Percentiles rank a stretch among this genome's conserved stretches.
Conservation (phyloP, 1,140 invertebrate genomes). For the Kradibia gibbosae region DNA sequence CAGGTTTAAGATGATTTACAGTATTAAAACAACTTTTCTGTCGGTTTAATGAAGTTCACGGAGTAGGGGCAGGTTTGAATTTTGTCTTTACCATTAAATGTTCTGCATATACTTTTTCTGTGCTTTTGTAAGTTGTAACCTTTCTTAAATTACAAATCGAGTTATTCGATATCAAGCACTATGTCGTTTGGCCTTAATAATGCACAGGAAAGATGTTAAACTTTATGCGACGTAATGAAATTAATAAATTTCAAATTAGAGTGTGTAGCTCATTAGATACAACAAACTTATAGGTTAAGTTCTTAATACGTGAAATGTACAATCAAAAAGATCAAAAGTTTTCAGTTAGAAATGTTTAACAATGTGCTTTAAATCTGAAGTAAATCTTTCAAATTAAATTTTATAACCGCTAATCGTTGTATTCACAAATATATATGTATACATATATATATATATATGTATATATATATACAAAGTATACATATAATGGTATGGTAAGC, state of each 20-base stretch:
- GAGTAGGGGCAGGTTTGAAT: constrained; percentile 24
- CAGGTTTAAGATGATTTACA: constrained; percentile 46
- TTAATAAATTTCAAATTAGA: no score
- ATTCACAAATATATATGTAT: no score
- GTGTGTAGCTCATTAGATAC: neutral
- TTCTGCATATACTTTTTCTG: constrained; percentile 53
- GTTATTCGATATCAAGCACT: no score
- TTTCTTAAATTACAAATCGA: no score
- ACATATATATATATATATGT: no score
- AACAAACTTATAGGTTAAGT: neutral
- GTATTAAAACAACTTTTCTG: constrained; percentile 39
- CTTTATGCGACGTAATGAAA: neutral
- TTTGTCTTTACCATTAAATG: neutral
- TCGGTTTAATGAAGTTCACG: constrained; percentile 60
- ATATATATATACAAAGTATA: no score
- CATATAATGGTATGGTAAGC: no score
- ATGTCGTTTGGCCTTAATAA: no score
- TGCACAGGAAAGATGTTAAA: no score
- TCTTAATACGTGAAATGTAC: neutral
- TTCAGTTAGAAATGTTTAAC: neutral
- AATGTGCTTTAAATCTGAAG: constrained; percentile 53
- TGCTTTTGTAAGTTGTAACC: constrained; percentile 43
- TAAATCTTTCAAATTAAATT: constrained; percentile 54
- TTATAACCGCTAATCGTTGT: constrained; percentile 51
- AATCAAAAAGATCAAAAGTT: neutral